phyloP scores from a whole-genome alignment of 2,888 invertebrate genomes.

The Lithosia quadra region DNA sequence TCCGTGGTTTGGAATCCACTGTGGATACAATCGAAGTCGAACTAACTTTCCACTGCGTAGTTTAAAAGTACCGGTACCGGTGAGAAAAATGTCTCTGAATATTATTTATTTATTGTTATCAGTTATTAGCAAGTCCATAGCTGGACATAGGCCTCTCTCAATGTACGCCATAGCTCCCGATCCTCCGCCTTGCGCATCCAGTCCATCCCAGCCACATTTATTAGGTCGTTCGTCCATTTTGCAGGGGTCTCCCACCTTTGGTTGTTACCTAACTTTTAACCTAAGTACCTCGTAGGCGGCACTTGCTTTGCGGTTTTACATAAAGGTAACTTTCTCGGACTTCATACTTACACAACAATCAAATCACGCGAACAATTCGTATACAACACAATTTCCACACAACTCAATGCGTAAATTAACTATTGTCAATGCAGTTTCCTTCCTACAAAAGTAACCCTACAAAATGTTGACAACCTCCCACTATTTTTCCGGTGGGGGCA shows the following conservation, averaged over 20 bases:
- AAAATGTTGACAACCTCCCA: constrained; percentile 70
- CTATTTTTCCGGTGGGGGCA: constrained; percentile 81
- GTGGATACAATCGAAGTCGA: too few species aligned
- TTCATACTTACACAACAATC: constrained; percentile 10
- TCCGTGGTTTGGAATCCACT: too few species aligned
- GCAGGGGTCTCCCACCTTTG: too few species aligned
- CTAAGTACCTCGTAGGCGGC: not conserved
- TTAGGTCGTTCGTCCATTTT: too few species aligned
- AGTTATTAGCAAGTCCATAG: too few species aligned
- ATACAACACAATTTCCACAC: constrained; percentile 15
- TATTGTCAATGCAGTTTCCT: constrained; percentile 37
- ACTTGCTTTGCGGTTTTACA: constrained; percentile 13
- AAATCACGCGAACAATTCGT: constrained; percentile 29
- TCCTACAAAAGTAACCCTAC: constrained; percentile 36
- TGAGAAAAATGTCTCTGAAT: not conserved
- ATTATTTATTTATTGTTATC: not conserved
- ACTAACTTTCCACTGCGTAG: too few species aligned
- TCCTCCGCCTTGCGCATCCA: too few species aligned
- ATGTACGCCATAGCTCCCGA: too few species aligned
- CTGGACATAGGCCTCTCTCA: too few species aligned
- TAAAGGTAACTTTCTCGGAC: constrained; percentile 18
- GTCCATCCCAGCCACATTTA: too few species aligned
- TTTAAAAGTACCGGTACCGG: too few species aligned
- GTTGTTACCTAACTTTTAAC: not conserved
- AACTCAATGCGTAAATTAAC: constrained; percentile 31